Percentiles rank a stretch among this genome's conserved stretches.
phyloP scores from a whole-genome alignment of 2,113 vertebrate genomes.

The Eupsittula cactorum region DNA sequence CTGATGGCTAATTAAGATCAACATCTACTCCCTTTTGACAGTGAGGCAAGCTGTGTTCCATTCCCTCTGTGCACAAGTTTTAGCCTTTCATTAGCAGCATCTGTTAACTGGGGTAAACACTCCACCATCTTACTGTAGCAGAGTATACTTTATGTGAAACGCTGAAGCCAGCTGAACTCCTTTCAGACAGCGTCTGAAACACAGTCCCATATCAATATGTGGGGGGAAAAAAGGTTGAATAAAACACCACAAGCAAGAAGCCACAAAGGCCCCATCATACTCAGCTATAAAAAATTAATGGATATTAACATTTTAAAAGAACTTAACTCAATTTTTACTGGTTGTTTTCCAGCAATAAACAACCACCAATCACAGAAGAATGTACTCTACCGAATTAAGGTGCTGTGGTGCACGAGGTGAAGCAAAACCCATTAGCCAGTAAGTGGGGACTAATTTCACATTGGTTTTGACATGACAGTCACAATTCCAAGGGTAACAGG shows the following conservation, averaged over 20 bases:
- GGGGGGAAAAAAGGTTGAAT: neutral
- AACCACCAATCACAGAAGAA: neutral
- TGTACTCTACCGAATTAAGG: neutral
- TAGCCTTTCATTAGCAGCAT: neutral
- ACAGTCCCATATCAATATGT: neutral
- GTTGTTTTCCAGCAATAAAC: constrained; percentile 10
- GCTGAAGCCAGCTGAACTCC: neutral
- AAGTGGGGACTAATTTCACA: neutral
- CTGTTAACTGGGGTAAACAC: neutral
- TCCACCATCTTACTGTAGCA: neutral
- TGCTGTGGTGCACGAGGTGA: neutral
- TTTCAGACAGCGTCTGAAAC: neutral
- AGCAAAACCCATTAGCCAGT: neutral
- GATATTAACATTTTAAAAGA: neutral
- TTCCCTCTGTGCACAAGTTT: neutral
- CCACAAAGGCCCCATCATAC: neutral
- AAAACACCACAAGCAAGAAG: neutral
- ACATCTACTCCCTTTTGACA: neutral
- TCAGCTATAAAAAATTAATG: neutral
- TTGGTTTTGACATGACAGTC: neutral
- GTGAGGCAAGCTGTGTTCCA: fast-evolving
- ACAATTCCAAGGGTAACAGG: neutral
- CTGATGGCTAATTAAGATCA: neutral
- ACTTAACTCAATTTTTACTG: neutral
- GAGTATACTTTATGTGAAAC: neutral